A percentile compares a stretch with the other conserved stretches of the same genome.
phyloP scores from a whole-genome alignment of 2,888 invertebrate genomes.

The Aproaerema taeniolella region DNA sequence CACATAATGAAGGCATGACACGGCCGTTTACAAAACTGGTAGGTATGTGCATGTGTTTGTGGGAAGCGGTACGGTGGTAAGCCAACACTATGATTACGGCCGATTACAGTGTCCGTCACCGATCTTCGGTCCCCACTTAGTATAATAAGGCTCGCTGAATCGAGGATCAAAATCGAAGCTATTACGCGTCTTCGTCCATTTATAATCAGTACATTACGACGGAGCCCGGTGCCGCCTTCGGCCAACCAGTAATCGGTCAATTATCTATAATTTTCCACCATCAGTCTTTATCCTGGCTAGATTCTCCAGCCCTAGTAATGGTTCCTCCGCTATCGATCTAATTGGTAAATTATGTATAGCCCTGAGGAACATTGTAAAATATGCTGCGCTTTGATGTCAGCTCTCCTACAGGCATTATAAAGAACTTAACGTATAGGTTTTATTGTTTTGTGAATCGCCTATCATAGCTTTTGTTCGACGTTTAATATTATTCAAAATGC shows the following conservation, averaged over 20 bases:
- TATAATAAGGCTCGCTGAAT: conserved; percentile 73
- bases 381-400: background rate
- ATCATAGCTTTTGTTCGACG: too few species aligned
- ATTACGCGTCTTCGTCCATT: conserved; percentile 70
- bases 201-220: conserved; percentile 66
- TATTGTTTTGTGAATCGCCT: too few species aligned
- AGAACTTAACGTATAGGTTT: too few species aligned
- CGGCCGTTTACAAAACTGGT: conserved; percentile 35
- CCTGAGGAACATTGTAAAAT: conserved; percentile 22
- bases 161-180: conserved; percentile 66
- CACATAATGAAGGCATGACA: conserved; percentile 29
- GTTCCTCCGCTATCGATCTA: conserved; percentile 55
- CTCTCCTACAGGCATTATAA: background rate
- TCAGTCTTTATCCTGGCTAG: conserved; percentile 67
- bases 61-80: conserved; percentile 30
- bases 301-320: conserved; percentile 49
- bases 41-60: conserved; percentile 22
- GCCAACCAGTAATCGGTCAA: conserved; percentile 66
- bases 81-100: conserved; percentile 56
- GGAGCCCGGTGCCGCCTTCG: conserved; percentile 39
- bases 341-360: conserved; percentile 58
- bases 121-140: conserved; percentile 70
- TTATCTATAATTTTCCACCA: conserved; percentile 74
- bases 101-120: conserved; percentile 74
- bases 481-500: too few species aligned